Evolutionary conservation across 2,797 vertebrate species (phyloP), one percentile per base, ranked within the genome.

Genomic region (Clarias platycephalus): DNA sequence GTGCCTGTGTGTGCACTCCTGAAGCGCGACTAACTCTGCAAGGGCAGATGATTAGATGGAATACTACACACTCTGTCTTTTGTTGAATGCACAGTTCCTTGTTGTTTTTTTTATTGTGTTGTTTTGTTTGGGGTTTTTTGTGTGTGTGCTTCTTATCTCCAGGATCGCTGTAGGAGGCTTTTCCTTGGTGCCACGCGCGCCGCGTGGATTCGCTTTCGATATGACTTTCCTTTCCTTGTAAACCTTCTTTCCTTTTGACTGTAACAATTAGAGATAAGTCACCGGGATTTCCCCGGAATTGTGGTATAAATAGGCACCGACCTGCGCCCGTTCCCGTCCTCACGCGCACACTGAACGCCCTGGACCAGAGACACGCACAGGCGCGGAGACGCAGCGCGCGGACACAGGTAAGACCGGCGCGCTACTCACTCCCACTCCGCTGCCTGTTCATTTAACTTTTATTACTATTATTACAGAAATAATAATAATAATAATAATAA

Each of bases 221-320:
- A 87, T 89, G 80, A 82, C 18, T 37, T 49, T 60, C 55, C 12
- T 84, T 89, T 89, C 86, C 86, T 86, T 49, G 85, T 85, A 89
- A 90, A 90, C 78, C 24, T 18, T 76, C 15, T 66, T 89, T 90
- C 88, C 68, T 86, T 90, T 83, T 90, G 81, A 86, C 87, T 55
- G 81, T 16, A 68, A 86, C 76, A 85, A 86, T 68, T 44, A 80
- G 18, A 31, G 64, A 67, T 84, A 85, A 88, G 60, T 26, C 53
- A 18, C 71, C 66, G 89, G 90, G 88, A 89, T 84, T 85, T 82
- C 85, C 90, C 89, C 31, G 34, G 12, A 2, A 49, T 4, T 24
- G 28, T 68, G 57, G 82, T 90, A 90, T 89, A 90, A 87, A 85
- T 71, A 80, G 77, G 60, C 37, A 13, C 53, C 84, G 70, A 71